Conservation (phyloP, 2,888 invertebrate species). For the Leucophenga maculata region DNA sequence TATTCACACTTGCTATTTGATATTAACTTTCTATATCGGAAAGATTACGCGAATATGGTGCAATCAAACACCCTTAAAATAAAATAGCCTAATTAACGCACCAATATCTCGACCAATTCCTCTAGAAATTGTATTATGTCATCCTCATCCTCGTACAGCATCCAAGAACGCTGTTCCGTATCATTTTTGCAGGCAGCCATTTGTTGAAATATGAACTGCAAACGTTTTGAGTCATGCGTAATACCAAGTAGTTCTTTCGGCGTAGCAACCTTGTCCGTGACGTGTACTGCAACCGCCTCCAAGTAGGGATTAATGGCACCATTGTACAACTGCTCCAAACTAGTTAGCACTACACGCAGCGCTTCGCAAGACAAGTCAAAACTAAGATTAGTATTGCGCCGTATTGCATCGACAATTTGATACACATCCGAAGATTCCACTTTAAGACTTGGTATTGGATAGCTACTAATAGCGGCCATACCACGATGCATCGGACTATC, state of each 20-base stretch:
- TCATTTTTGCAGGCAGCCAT: constrained; percentile 93
- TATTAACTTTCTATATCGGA: too few relatives aligned
- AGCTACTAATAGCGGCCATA: constrained; percentile 41
- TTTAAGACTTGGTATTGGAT: constrained; percentile 58
- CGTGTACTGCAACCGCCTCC: constrained; percentile 76
- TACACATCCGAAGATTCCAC: constrained; percentile 76
- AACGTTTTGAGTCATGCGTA: constrained; percentile 86
- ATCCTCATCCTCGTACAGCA: constrained; percentile 92
- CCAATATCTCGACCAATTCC: constrained; percentile 87
- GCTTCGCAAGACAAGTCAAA: constrained; percentile 90
- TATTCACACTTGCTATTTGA: not conserved
- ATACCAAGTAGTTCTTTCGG: constrained; percentile 77
- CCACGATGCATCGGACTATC: constrained; percentile 59
- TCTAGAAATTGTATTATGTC: constrained; percentile 89
- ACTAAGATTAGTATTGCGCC: constrained; percentile 87
- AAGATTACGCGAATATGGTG: constrained; percentile 14
- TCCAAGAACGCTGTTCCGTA: constrained; percentile 96
- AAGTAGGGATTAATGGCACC: constrained; percentile 77
- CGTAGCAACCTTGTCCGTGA: constrained; percentile 78
- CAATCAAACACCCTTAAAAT: too few relatives aligned
- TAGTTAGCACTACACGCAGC: constrained; percentile 82
- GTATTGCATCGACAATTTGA: constrained; percentile 84
- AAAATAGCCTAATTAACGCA: constrained; percentile 66
- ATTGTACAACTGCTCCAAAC: constrained; percentile 74
- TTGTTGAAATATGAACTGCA: constrained; percentile 87